Percentiles rank a stretch among this genome's conserved stretches.
Conservation (phyloP, 53 echinoderm and acorn worm genomes). For the Crossaster papposus region DNA sequence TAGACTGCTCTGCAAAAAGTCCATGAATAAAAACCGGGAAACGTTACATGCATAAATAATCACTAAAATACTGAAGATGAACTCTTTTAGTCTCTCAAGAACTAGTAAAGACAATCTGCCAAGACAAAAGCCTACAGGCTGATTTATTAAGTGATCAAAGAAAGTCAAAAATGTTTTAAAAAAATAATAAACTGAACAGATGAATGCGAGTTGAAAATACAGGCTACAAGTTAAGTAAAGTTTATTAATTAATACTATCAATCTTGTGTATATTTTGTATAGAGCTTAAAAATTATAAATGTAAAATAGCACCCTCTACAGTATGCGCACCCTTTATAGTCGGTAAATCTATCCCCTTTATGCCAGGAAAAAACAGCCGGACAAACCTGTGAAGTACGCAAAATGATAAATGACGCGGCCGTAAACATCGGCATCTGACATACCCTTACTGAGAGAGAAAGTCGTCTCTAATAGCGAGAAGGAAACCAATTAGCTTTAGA, state of each 20-base stretch:
- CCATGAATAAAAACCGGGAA: no score
- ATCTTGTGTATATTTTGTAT: no score
- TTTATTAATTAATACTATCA: no score
- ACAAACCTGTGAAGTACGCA: not conserved
- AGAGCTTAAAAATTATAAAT: no score
- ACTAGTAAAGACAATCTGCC: not conserved
- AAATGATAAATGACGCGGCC: slow-evolving; percentile 12
- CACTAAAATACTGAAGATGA: no score
- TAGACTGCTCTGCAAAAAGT: no score
- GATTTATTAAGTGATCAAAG: not conserved
- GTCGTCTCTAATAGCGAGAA: not conserved
- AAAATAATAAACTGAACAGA: not conserved
- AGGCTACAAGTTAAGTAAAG: no score
- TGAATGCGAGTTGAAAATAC: no score
- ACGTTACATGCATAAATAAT: no score
- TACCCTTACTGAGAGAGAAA: not conserved
- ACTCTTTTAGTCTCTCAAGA: not conserved
- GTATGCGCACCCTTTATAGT: not conserved
- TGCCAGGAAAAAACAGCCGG: not conserved
- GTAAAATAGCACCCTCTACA: not conserved
- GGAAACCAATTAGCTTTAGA: not conserved
- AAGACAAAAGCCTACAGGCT: not conserved
- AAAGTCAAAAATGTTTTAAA: not conserved
- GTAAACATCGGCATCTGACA: not conserved
- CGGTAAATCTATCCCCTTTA: not conserved